Evolutionary conservation across 2,113 vertebrate species (phyloP).

Genomic region (Calyptomena viridis): DNA sequence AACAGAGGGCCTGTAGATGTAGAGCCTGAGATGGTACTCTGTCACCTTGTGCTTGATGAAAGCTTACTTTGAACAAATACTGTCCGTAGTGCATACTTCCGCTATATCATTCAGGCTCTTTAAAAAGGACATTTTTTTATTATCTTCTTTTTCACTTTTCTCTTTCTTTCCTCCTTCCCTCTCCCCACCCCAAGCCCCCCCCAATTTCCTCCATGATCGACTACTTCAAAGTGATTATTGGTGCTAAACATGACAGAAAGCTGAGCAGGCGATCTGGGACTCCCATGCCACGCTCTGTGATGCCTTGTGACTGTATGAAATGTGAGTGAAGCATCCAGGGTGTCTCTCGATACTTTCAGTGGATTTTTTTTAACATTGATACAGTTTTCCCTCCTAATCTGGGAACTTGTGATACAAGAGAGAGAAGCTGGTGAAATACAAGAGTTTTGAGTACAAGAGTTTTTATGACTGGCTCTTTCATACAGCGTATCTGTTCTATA

Average conservation of each 20-base stretch:
- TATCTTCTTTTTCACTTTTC: neutral
- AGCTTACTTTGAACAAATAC: neutral
- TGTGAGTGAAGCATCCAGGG: neutral
- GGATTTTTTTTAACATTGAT: neutral
- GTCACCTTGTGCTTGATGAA: neutral
- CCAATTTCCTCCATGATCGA: no score
- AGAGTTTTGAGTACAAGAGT: neutral
- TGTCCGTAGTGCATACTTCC: neutral
- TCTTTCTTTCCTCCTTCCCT: no score
- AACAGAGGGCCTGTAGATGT: neutral
- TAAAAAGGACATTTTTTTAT: neutral
- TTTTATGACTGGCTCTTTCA: neutral
- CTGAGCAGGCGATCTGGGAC: neutral
- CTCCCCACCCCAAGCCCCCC: fast-evolving
- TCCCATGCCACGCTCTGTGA: neutral
- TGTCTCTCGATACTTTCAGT: neutral
- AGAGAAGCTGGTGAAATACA: neutral
- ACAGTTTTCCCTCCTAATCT: neutral
- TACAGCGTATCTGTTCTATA: neutral
- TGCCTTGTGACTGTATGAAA: neutral
- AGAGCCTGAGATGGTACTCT: neutral
- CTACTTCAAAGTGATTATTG: neutral
- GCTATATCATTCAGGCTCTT: neutral
- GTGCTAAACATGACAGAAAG: neutral
- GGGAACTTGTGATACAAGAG: neutral